Conservation (phyloP, 2,888 invertebrate species). For the Beris chalybata region DNA sequence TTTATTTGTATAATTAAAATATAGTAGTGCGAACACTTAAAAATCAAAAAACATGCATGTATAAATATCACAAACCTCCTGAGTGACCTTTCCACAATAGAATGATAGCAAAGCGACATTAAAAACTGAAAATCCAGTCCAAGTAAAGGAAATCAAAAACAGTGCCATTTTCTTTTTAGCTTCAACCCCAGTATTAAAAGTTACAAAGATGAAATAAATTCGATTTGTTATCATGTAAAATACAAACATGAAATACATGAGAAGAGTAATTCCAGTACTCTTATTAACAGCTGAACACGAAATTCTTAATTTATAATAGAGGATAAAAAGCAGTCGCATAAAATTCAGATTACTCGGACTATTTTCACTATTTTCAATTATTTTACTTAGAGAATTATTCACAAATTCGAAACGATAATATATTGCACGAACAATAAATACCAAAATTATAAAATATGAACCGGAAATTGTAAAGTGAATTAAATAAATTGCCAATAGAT, state of each 20-base stretch:
- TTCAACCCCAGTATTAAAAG: background rate
- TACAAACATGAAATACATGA: background rate
- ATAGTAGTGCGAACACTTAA: no score
- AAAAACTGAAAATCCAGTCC: background rate
- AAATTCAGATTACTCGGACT: background rate
- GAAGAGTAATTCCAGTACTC: background rate
- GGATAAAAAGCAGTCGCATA: background rate
- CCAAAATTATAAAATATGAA: background rate
- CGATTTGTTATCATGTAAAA: constrained; percentile 3
- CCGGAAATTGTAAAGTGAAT: background rate
- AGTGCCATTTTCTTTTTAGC: background rate
- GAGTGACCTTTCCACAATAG: background rate
- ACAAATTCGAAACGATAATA: constrained; percentile 2
- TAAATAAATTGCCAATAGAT: background rate
- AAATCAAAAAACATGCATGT: no score
- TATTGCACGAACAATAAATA: background rate
- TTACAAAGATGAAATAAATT: background rate
- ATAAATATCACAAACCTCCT: background rate
- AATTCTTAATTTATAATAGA: constrained; percentile 14
- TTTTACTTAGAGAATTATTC: background rate
- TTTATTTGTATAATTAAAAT: no score
- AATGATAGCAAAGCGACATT: background rate
- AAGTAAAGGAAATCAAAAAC: background rate
- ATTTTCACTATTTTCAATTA: no score
- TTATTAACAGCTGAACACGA: background rate